These are phyloP conservation scores for Phaedon cochleariae DNA, from an alignment of 2,888 invertebrate genomes.

Conservation along the genomic window DNA sequence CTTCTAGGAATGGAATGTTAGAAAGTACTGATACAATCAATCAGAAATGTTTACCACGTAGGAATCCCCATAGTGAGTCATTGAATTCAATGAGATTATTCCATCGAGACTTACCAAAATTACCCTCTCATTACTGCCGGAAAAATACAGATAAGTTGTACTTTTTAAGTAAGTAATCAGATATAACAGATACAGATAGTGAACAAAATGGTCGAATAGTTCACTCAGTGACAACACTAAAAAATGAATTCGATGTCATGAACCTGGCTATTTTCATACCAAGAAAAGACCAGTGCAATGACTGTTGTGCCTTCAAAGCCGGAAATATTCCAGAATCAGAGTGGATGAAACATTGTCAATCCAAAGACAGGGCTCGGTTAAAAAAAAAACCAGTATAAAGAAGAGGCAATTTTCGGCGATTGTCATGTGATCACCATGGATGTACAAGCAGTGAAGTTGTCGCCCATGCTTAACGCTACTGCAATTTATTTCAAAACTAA, in stretches of 20 bases:
- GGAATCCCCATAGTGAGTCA: too few species aligned
- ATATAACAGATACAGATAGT: neutral
- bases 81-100: too few species aligned
- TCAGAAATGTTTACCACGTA: too few species aligned
- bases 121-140: neutral
- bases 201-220: neutral
- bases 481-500: constrained; percentile 5
- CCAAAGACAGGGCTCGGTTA: constrained; percentile 8
- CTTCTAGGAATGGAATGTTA: too few species aligned
- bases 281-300: constrained; percentile 30
- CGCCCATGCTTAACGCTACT: constrained; percentile 3
- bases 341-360: neutral
- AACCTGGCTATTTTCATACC: constrained; percentile 24
- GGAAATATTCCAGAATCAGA: constrained; percentile 3
- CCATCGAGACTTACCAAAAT: too few species aligned
- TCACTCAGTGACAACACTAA: neutral
- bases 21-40: too few species aligned
- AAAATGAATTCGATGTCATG: neutral
- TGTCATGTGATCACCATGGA: neutral
- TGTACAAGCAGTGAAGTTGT: constrained; percentile 3
- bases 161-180: too few species aligned
- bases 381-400: constrained; percentile 10
- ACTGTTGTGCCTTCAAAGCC: neutral
- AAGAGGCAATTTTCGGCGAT: neutral
- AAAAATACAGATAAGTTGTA: neutral